Evolutionary conservation across 2,888 invertebrate genomes (phyloP), one percentile per base, ranked within the genome.

Genomic region (Sinodicranocentrus sp.): DNA sequence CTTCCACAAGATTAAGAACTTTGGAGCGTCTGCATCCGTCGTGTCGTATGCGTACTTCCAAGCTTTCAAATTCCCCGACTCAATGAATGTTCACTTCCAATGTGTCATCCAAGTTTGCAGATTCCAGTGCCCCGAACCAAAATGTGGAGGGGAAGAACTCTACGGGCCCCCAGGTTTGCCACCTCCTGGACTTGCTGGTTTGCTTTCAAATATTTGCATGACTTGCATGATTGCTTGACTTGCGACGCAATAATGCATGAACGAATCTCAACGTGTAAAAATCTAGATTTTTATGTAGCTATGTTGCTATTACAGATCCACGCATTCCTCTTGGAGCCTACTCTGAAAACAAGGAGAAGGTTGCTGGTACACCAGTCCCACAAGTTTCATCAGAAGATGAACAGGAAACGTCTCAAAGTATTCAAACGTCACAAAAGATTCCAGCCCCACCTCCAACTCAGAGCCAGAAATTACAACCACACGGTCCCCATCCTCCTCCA

Each of bases 1-100:
- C 91, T 97, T 97, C 94, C 97, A 97, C 90, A 97, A 97, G 91
- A 96, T 97, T 88, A 97, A 97, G 92, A 97, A 97, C 92, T 97
- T 97, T 89, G 97, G 97, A 0, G 96, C 97, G 0, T 96, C 97
- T 25, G 97, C 97, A 2, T 97, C 97, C 0, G 97, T 97, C 2
- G 97, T 97, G 17, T 97, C 97, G 72, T 97, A 97, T 90, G 97
- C 97, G 15, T 97, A 97, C 92, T 97, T 97, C 95, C 97, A 97
- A 92, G 97, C 97, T 5, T 97, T 97, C 92, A 97, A 97, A 91
- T 97, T 97, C 94, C 97, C 97, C 0, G 97, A 97, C 91, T 97
- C 97, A 13, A 97, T 97, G 97, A 97, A 97, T 90, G 97, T 97
- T 1, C 97, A 97, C 93, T 97, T 97, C 95, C 97, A 97, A 91